Evolutionary conservation across 2,797 vertebrate genomes (phyloP), one percentile per base, ranked within the genome.

Genomic region (Chelon auratus): DNA sequence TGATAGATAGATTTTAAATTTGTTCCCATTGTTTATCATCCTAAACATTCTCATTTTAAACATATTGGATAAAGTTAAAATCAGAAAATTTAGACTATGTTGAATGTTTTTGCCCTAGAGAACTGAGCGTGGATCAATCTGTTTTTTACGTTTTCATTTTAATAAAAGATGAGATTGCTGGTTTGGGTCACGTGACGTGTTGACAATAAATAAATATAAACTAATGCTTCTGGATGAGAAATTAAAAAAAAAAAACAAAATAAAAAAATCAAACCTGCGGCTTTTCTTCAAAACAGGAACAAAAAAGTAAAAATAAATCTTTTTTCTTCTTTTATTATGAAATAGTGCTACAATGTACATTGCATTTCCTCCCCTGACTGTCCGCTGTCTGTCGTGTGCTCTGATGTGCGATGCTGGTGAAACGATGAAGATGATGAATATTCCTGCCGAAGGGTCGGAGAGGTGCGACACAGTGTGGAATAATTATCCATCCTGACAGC

Each of bases 321-420:
- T 85, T 88, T 95, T 95, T 96, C 90, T 90, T 94, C 89, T 95
- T 97, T 97, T 96, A 96, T 97, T 97, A 97, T 94, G 95, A 96
- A 92, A 97, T 96, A 97, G 95, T 96, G 96, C 96, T 97, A 97
- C 95, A 97, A 96, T 95, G 94, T 96, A 96, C 96, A 96, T 96
- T 96, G 95, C 93, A 96, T 86, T 79, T 87, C 89, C 77, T 92
- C 87, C 91, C 89, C 90, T 90, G 89, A 85, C 85, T 81, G 77
- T 72, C 62, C 47, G n/a, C 69, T 86, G 81, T 82, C 75, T 83
- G 81, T 75, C 81, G 63, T 77, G 86, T 78, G 40, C 57, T 78
- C 59, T 68, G 63, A 80, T 66, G 43, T 76, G 88, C 62, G 70
- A 86, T 63, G 83, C 93, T 93, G 93, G 62, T 62, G 94, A 95